Conservation (phyloP, 2,113 vertebrate species). For the Misgurnus anguillicaudatus region DNA sequence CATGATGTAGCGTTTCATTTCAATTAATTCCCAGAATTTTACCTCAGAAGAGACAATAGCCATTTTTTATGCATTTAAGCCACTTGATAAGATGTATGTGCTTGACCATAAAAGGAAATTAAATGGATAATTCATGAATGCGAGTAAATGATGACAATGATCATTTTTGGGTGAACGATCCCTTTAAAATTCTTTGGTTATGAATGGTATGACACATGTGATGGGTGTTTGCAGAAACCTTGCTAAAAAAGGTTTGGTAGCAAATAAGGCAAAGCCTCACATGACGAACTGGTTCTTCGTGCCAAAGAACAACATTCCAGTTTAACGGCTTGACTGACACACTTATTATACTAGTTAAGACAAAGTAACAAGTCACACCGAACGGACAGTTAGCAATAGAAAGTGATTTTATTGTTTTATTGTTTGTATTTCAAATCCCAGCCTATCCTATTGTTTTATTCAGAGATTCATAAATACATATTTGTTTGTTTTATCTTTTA, state of each 20-base stretch:
- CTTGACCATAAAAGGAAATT: too few relatives aligned
- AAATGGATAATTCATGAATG: too few relatives aligned
- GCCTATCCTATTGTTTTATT: neutral
- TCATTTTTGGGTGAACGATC: too few relatives aligned
- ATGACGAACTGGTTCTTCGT: conserved; percentile 71
- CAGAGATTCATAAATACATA: neutral
- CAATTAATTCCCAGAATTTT: too few relatives aligned
- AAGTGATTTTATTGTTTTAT: neutral
- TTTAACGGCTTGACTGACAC: conserved; percentile 46
- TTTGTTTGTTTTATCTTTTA: too few relatives aligned
- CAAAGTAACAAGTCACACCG: conserved; percentile 51
- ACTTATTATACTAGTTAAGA: conserved; percentile 17
- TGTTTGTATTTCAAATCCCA: neutral
- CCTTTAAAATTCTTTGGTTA: too few relatives aligned
- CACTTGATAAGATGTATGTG: too few relatives aligned
- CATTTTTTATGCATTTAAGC: too few relatives aligned
- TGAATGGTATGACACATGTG: too few relatives aligned
- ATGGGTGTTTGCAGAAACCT: neutral
- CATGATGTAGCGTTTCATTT: too few relatives aligned
- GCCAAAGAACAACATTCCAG: conserved; percentile 59
- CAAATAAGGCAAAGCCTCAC: conserved; percentile 47
- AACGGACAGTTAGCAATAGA: neutral
- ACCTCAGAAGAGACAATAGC: too few relatives aligned
- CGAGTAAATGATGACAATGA: too few relatives aligned
- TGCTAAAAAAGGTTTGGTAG: neutral